Evolutionary conservation across 2,113 vertebrate species (phyloP).

Genomic region (Sporophila hypoxantha): DNA sequence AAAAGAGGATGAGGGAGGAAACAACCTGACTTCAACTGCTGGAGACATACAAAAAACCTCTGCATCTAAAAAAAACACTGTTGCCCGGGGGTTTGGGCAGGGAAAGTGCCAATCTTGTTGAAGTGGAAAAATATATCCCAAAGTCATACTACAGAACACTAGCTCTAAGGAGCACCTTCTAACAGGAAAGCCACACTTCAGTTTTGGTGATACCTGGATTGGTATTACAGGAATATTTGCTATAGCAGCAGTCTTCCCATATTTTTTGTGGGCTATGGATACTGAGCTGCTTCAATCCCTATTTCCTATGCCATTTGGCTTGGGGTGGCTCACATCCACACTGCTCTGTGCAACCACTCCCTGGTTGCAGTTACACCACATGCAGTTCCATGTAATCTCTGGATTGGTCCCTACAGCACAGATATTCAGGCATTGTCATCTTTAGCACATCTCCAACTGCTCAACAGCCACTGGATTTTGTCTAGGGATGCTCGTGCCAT

Average conservation of each 20-base stretch:
- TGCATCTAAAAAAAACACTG: background rate
- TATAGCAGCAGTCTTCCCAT: background rate
- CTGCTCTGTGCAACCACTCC: background rate
- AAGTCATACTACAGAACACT: background rate
- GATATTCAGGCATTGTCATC: background rate
- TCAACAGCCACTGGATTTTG: background rate
- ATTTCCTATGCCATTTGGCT: background rate
- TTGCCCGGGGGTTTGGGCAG: background rate
- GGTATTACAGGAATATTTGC: background rate
- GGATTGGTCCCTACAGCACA: background rate
- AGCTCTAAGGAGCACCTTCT: background rate
- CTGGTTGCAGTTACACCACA: background rate
- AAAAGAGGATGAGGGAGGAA: background rate
- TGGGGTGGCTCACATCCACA: fast-evolving
- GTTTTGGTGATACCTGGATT: background rate
- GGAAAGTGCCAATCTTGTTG: background rate
- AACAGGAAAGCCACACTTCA: background rate
- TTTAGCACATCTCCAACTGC: background rate
- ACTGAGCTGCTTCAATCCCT: background rate
- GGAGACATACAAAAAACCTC: background rate
- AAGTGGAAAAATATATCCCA: background rate
- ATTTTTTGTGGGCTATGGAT: background rate
- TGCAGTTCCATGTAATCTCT: fast-evolving
- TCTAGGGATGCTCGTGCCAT: background rate
- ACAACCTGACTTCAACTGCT: background rate